These are phyloP conservation scores for Maconellicoccus hirsutus DNA, from an alignment of 1,140 invertebrate genomes.

Conservation along the genomic window DNA sequence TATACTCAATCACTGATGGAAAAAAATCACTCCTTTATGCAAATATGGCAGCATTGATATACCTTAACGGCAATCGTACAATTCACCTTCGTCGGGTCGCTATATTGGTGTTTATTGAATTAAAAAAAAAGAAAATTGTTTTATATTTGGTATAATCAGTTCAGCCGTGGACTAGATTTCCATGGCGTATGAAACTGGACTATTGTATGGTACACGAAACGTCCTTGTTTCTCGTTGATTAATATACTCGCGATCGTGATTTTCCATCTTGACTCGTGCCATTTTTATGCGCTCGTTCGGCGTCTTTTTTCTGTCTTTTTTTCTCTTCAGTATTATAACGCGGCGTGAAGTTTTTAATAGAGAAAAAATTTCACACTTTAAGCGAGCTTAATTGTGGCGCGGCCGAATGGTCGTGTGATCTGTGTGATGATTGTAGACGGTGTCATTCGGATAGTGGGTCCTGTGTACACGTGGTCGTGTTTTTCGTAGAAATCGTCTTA, in stretches of 20 bases:
- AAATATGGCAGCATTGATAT: no score
- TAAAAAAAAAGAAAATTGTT: no score
- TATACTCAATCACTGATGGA: no score
- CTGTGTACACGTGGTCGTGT: no score
- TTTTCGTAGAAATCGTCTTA: no score
- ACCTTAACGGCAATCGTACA: no score
- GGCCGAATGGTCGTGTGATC: neutral
- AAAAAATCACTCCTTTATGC: no score
- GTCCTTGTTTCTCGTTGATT: neutral
- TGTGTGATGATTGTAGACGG: no score
- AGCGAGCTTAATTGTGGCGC: neutral
- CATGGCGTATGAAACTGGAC: neutral
- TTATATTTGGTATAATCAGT: neutral
- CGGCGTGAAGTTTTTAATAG: neutral
- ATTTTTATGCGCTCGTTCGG: neutral
- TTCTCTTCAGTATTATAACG: neutral
- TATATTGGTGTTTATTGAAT: no score
- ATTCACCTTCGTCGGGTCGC: no score
- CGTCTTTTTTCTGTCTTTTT: neutral
- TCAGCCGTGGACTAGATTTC: neutral
- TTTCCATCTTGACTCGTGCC: neutral
- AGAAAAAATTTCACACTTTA: constrained; percentile 5
- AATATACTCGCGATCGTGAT: neutral
- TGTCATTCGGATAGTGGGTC: no score
- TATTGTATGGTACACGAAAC: neutral